Conservation (phyloP, 2,113 vertebrate genomes). For the Leucopternis melanops region DNA sequence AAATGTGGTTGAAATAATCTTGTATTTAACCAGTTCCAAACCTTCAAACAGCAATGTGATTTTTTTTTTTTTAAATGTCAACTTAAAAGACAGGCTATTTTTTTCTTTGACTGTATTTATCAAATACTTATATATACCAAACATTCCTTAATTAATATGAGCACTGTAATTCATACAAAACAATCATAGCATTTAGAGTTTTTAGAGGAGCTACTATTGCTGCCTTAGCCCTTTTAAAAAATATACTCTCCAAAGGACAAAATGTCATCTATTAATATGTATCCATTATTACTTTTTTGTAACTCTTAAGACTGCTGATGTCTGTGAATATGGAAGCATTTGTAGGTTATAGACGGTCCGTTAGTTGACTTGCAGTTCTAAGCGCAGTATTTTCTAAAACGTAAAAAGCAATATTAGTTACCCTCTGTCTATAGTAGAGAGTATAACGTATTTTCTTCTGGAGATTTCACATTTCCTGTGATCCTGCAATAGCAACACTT, state of each 20-base stretch:
- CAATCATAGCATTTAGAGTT: constrained; percentile 72
- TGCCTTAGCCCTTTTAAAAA: constrained; percentile 74
- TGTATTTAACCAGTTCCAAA: constrained; percentile 58
- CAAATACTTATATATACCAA: constrained; percentile 56
- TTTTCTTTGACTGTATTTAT: constrained; percentile 61
- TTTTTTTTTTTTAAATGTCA: neutral
- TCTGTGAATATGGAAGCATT: constrained; percentile 70
- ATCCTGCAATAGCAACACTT: constrained; percentile 25
- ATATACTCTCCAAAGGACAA: constrained; percentile 74
- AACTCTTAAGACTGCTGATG: constrained; percentile 72
- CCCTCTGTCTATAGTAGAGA: constrained; percentile 50
- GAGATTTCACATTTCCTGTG: constrained; percentile 43
- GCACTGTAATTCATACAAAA: constrained; percentile 71
- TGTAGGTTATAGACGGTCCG: constrained; percentile 63
- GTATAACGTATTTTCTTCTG: constrained; percentile 35
- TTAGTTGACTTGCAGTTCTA: constrained; percentile 68
- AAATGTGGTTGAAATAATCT: constrained; percentile 68
- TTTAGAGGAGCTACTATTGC: constrained; percentile 71
- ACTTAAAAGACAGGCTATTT: constrained; percentile 30
- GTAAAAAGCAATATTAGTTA: constrained; percentile 78
- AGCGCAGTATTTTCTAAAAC: constrained; percentile 73
- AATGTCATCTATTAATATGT: constrained; percentile 74
- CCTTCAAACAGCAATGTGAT: constrained; percentile 22
- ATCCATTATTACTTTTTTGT: constrained; percentile 74
- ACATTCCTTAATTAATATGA: constrained; percentile 71